Conservation (phyloP, 2,797 vertebrate genomes). For the Sarcoramphus papa region DNA sequence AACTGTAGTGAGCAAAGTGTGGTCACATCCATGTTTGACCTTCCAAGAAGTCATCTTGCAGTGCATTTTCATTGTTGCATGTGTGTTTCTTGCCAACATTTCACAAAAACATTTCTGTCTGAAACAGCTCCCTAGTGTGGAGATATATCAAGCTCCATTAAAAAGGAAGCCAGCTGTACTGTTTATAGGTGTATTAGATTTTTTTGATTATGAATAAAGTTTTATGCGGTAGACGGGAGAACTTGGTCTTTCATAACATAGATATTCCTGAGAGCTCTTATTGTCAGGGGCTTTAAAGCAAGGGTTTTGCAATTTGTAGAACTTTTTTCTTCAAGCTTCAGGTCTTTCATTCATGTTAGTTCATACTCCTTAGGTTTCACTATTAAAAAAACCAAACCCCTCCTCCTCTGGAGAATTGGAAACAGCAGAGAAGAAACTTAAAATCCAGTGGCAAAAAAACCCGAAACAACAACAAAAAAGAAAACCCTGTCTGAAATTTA, state of each 20-base stretch:
- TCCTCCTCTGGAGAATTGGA: not conserved
- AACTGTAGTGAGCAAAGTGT: not conserved
- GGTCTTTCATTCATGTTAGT: not conserved
- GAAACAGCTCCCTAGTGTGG: not conserved
- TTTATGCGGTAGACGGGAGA: not conserved
- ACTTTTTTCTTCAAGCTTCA: not conserved
- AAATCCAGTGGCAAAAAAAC: not conserved
- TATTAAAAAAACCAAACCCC: not conserved
- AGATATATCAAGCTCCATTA: slow-evolving; percentile 21
- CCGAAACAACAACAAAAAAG: not conserved
- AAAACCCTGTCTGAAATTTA: not conserved
- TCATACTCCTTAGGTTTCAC: not conserved
- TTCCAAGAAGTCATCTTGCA: not conserved
- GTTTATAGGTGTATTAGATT: not conserved
- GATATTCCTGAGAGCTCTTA: not conserved
- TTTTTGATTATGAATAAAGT: not conserved
- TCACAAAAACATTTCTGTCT: not conserved
- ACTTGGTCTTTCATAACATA: not conserved
- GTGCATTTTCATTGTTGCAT: not conserved
- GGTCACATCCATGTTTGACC: not conserved
- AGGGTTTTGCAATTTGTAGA: not conserved
- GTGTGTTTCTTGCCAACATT: not conserved
- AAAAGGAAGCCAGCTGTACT: slow-evolving; percentile 17
- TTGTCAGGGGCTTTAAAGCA: not conserved
- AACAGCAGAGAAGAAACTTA: not conserved